Evolutionary conservation across 2,113 vertebrate genomes (phyloP).

Genomic region (Polypterus bichir): DNA sequence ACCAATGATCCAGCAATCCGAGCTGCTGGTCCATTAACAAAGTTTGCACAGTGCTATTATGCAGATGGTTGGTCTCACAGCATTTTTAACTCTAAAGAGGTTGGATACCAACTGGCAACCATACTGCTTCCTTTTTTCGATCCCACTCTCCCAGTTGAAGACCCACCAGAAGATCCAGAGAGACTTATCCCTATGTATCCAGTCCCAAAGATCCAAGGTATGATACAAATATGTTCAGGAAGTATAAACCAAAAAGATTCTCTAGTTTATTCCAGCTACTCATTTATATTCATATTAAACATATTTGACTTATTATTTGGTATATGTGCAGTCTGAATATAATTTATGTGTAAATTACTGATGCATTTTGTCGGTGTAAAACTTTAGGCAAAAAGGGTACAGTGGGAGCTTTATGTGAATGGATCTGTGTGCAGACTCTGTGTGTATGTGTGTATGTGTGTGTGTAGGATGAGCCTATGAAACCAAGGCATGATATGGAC

Average conservation of each 20-base stretch:
- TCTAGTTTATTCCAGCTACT: not conserved
- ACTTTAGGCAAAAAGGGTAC: not conserved
- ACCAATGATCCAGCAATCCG: slow-evolving; percentile 65
- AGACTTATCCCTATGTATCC: slow-evolving; percentile 60
- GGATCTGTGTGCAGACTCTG: too few species aligned
- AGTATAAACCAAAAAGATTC: too few species aligned
- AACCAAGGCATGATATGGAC: too few species aligned
- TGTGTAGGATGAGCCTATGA: too few species aligned
- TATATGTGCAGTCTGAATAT: not conserved
- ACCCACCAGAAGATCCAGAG: slow-evolving; percentile 31
- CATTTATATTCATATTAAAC: slow-evolving; percentile 7
- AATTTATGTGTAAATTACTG: not conserved
- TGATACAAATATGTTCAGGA: slow-evolving; percentile 6
- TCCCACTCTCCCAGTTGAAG: slow-evolving; percentile 30
- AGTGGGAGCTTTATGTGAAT: not conserved
- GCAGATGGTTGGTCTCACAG: slow-evolving; percentile 59
- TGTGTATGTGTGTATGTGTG: too few species aligned
- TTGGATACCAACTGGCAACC: slow-evolving; percentile 70
- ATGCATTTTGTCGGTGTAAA: not conserved
- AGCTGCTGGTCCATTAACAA: slow-evolving; percentile 79
- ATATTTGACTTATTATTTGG: not conserved
- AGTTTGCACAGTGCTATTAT: slow-evolving; percentile 64
- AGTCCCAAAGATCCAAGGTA: slow-evolving; percentile 71
- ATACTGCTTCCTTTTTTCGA: slow-evolving; percentile 62
- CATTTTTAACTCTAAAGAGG: slow-evolving; percentile 70